Conservation (phyloP, 2,888 invertebrate species). For the Oasisia sp. region DNA sequence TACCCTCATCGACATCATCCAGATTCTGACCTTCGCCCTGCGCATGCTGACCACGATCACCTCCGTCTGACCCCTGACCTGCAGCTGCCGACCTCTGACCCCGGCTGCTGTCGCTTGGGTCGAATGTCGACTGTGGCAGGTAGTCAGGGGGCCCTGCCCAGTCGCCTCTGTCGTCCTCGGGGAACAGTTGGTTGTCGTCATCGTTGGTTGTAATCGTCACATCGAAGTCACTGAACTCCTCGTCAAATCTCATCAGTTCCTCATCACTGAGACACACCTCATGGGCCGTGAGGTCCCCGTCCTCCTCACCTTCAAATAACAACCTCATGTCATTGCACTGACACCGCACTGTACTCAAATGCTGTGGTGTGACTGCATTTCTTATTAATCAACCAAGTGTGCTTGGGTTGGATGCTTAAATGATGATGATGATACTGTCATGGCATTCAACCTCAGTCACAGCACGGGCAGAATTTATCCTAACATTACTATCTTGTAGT, state of each 20-base stretch:
- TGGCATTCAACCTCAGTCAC: no score
- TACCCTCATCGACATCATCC: background rate
- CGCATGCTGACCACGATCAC: background rate
- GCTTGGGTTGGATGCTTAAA: no score
- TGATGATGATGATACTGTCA: no score
- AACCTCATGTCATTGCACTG: background rate
- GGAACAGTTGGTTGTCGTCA: background rate
- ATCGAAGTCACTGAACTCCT: background rate
- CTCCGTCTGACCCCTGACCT: conserved; percentile 10
- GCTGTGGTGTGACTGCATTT: no score
- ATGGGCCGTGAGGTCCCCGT: background rate
- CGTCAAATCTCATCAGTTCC: conserved; percentile 5
- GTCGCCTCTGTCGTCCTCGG: background rate
- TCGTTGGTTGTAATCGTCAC: background rate
- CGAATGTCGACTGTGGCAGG: background rate
- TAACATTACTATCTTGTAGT: no score
- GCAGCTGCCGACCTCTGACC: background rate
- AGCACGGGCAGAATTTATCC: no score
- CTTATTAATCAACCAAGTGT: no score
- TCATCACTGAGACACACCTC: background rate
- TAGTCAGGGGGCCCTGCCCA: background rate
- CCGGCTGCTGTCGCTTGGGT: background rate
- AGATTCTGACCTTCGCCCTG: conserved; percentile 17
- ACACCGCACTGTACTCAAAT: background rate
- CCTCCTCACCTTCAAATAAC: background rate